Conservation (phyloP, 2,797 vertebrate genomes). For the Sternarchorhynchus goeldii region DNA sequence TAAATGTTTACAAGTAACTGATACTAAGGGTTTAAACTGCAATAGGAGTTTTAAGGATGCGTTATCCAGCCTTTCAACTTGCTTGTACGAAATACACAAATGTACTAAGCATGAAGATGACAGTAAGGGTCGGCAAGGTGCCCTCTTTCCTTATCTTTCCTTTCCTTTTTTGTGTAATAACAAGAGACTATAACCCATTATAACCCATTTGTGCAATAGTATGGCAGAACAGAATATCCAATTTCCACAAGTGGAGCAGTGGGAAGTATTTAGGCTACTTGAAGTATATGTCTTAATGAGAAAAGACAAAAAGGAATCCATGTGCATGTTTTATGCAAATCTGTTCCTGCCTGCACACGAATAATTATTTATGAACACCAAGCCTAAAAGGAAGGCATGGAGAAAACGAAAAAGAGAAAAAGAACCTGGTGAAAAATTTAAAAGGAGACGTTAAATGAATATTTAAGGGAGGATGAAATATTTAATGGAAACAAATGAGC, state of each 20-base stretch:
- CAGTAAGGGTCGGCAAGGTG: constrained; percentile 19
- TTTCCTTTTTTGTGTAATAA: constrained; percentile 56
- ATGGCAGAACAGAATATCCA: constrained; percentile 70
- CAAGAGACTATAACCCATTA: constrained; percentile 67
- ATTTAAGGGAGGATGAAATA: constrained; percentile 83
- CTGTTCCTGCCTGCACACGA: constrained; percentile 77
- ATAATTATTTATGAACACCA: constrained; percentile 83
- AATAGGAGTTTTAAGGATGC: constrained; percentile 44
- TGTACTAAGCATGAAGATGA: constrained; percentile 20
- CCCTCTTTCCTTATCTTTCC: neutral
- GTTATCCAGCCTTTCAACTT: constrained; percentile 32
- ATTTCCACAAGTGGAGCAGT: constrained; percentile 78
- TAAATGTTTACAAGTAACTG: constrained; percentile 60
- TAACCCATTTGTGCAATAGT: constrained; percentile 72
- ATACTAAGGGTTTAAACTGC: constrained; percentile 50
- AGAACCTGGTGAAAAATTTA: constrained; percentile 80
- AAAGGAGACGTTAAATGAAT: constrained; percentile 80
- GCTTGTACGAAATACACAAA: constrained; percentile 32
- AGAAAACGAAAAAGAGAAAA: constrained; percentile 54
- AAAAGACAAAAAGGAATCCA: constrained; percentile 80
- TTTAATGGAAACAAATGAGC: constrained; percentile 83
- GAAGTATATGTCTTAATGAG: constrained; percentile 81
- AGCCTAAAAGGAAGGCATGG: constrained; percentile 74
- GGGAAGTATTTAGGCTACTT: constrained; percentile 80
- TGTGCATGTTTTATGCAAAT: constrained; percentile 81